Percentiles rank a stretch among this genome's conserved stretches.
These are phyloP conservation scores for Agonopterix heracliana DNA, from an alignment of 2,888 invertebrate species.

Conservation along the genomic window DNA sequence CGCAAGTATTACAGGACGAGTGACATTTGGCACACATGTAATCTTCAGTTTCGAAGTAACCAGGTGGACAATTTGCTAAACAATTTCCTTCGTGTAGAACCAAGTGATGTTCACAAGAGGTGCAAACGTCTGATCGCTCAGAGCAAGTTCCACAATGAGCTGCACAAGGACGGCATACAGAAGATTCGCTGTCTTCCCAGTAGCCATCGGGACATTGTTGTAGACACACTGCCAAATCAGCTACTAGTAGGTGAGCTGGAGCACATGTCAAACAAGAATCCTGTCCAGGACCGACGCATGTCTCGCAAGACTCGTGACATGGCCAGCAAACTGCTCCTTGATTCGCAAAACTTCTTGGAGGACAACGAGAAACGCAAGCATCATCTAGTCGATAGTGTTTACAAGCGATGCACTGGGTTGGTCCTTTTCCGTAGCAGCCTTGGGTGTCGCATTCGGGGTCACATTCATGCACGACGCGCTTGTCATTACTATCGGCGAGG, in stretches of 20 bases:
- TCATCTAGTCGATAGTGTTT: constrained; percentile 88
- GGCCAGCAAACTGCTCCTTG: constrained; percentile 88
- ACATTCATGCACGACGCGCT: constrained; percentile 81
- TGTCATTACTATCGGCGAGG: constrained; percentile 78
- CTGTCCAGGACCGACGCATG: constrained; percentile 91
- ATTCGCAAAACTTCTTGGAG: constrained; percentile 88
- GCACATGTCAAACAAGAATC: constrained; percentile 91
- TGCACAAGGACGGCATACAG: constrained; percentile 89
- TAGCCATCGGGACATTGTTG: constrained; percentile 94
- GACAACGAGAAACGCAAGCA: constrained; percentile 89
- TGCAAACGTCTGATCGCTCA: constrained; percentile 87
- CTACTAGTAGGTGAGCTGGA: constrained; percentile 87
- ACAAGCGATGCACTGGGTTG: constrained; percentile 89
- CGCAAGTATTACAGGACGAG: constrained; percentile 86
- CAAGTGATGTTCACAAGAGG: constrained; percentile 91
- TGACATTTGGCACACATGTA: constrained; percentile 90
- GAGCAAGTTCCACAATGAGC: constrained; percentile 91
- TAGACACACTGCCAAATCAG: constrained; percentile 89
- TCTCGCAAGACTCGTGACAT: constrained; percentile 92
- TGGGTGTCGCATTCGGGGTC: constrained; percentile 90
- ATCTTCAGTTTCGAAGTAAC: constrained; percentile 91
- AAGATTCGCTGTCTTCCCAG: constrained; percentile 85
- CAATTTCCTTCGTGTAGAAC: constrained; percentile 89
- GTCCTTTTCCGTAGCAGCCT: constrained; percentile 91
- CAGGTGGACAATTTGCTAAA: constrained; percentile 87